These are phyloP conservation scores for Limnothrissa miodon DNA, from an alignment of 2,113 vertebrate genomes.

Conservation along the genomic window DNA sequence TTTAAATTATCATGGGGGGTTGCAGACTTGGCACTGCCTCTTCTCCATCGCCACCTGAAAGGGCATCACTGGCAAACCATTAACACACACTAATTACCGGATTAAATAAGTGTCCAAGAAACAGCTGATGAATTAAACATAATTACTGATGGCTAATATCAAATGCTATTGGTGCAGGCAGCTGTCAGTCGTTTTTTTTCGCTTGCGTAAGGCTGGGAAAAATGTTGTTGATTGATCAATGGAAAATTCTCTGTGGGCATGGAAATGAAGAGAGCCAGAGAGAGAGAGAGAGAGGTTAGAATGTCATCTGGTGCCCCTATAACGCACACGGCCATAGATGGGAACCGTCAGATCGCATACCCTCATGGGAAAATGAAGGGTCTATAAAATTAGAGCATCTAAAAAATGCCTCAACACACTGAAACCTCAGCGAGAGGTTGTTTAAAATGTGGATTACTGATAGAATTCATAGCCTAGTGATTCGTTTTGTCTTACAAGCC, in stretches of 20 bases:
- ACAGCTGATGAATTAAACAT: neutral
- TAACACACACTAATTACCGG: neutral
- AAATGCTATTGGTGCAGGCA: neutral
- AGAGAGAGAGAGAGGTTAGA: constrained; percentile 15
- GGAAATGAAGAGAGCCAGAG: constrained; percentile 13
- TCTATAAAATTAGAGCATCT: neutral
- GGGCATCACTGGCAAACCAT: neutral
- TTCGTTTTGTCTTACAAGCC: neutral
- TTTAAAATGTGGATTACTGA: neutral
- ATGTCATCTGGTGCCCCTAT: neutral
- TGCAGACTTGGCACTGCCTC: neutral
- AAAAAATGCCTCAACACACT: neutral
- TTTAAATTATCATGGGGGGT: neutral
- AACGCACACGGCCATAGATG: constrained; percentile 25
- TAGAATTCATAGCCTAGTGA: neutral
- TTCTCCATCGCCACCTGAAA: neutral
- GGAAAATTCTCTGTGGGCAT: constrained; percentile 59
- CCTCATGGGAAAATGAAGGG: neutral
- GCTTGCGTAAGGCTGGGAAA: constrained; percentile 47
- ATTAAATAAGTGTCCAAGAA: neutral
- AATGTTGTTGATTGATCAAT: constrained; percentile 57
- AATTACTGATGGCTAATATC: neutral
- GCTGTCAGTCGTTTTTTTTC: constrained; percentile 27
- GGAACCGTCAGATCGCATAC: neutral
- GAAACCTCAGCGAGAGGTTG: neutral